phyloP scores from a whole-genome alignment of 2,797 vertebrate genomes.

The Macroramphosus scolopax region DNA sequence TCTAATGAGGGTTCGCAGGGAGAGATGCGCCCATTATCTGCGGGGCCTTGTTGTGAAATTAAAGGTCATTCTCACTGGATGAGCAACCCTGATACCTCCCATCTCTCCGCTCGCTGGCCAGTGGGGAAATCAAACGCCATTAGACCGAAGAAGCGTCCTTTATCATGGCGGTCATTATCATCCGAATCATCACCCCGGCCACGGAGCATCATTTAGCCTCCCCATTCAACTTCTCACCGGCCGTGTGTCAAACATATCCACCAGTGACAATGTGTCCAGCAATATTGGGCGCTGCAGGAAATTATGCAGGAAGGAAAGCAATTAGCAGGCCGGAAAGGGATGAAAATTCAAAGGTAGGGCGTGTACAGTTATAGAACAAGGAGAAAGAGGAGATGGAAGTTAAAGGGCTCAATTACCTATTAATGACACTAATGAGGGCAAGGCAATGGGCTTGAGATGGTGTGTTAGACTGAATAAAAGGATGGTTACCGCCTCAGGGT shows the following conservation, averaged over 20 bases:
- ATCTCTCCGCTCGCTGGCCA: constrained; percentile 58
- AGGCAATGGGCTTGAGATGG: constrained; percentile 35
- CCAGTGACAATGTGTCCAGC: constrained; percentile 64
- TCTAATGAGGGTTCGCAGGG: constrained; percentile 66
- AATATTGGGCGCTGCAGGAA: constrained; percentile 57
- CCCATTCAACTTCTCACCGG: constrained; percentile 68
- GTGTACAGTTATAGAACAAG: constrained; percentile 54
- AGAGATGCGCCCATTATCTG: constrained; percentile 53
- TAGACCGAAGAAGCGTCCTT: constrained; percentile 68
- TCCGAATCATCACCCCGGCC: constrained; percentile 67
- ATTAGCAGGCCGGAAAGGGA: constrained; percentile 63
- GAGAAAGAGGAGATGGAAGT: constrained; percentile 43
- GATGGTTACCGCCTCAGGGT: neutral
- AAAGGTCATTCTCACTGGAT: constrained; percentile 75
- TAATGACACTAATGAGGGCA: constrained; percentile 67
- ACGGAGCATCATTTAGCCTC: constrained; percentile 66
- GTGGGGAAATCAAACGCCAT: constrained; percentile 76
- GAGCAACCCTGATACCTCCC: constrained; percentile 66
- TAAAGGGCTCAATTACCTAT: constrained; percentile 62
- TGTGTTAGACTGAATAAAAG: constrained; percentile 29
- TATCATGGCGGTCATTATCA: constrained; percentile 71
- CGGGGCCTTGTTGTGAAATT: constrained; percentile 73
- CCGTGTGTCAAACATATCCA: constrained; percentile 64
- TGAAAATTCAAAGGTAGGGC: constrained; percentile 59
- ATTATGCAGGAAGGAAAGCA: constrained; percentile 70